Conservation (phyloP, 2,888 invertebrate genomes). For the Andricus quercusramuli region DNA sequence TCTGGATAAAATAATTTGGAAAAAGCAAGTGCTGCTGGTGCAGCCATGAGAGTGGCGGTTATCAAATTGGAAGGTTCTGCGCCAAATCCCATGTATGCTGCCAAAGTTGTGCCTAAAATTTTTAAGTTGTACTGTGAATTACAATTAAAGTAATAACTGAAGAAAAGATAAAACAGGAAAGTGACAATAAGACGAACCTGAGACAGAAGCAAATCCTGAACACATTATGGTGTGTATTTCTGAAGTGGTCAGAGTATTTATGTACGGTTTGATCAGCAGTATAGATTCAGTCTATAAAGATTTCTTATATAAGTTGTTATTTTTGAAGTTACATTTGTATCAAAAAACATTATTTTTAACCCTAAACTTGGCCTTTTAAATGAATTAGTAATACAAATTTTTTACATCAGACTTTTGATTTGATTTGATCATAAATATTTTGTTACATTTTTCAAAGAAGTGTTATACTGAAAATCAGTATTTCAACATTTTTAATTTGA, state of each 20-base stretch:
- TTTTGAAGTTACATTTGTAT: no score
- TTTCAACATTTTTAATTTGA: no score
- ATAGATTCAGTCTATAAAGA: slow-evolving; percentile 91
- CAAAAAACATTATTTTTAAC: no score
- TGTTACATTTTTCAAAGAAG: no score
- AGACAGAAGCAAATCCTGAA: slow-evolving; percentile 96
- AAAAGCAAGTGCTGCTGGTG: slow-evolving; percentile 94
- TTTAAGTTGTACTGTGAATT: not conserved
- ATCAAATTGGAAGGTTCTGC: slow-evolving; percentile 93
- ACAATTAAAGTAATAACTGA: not conserved
- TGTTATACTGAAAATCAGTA: no score
- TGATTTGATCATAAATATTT: no score
- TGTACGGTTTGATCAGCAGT: slow-evolving; percentile 91
- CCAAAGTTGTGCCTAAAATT: slow-evolving; percentile 89
- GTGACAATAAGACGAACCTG: slow-evolving; percentile 80
- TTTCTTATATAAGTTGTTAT: not conserved
- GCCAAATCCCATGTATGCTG: slow-evolving; percentile 94
- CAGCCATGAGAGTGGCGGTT: slow-evolving; percentile 97
- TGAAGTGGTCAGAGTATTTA: slow-evolving; percentile 91
- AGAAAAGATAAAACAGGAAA: not conserved
- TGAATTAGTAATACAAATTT: no score
- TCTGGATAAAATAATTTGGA: slow-evolving; percentile 96
- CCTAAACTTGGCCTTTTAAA: no score
- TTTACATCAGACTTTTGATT: no score
- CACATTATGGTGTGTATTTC: slow-evolving; percentile 97